phyloP scores from a whole-genome alignment of 2,113 vertebrate species.

The Grantiella picta region DNA sequence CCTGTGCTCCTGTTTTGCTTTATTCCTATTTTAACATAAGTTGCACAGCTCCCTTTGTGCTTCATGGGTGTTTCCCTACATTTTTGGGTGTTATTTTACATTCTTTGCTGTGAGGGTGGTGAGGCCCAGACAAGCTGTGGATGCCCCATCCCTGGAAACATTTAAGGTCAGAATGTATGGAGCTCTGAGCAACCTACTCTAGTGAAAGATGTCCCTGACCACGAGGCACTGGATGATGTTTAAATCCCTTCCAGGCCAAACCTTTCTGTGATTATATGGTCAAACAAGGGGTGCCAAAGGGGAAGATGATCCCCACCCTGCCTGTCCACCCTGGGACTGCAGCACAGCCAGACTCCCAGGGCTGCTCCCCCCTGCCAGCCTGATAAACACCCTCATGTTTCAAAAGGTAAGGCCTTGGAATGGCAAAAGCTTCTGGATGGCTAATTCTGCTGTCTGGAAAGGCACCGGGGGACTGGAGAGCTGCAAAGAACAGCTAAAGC shows the following conservation, averaged over 20 bases:
- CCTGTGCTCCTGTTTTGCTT: background rate
- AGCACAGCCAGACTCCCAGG: background rate
- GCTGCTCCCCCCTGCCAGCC: slow-evolving; percentile 15
- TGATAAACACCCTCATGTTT: background rate
- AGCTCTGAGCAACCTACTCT: background rate
- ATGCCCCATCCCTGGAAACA: too few relatives aligned
- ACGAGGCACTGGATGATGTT: background rate
- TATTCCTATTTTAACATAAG: background rate
- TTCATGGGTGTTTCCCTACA: background rate
- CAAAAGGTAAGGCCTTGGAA: background rate
- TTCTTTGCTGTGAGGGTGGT: background rate
- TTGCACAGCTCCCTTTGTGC: background rate
- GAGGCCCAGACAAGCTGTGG: background rate
- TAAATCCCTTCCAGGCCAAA: background rate
- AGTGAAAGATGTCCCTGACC: background rate
- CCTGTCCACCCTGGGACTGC: background rate
- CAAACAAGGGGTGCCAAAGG: background rate
- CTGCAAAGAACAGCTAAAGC: slow-evolving; percentile 1
- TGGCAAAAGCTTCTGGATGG: background rate
- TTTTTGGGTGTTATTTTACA: background rate
- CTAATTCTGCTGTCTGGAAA: slow-evolving; percentile 8
- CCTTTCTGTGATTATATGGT: background rate
- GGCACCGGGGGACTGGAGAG: background rate
- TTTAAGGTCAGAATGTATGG: background rate
- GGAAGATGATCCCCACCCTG: background rate